Percentiles rank a stretch among this genome's conserved stretches.
Conservation (phyloP, 2,888 invertebrate genomes). For the Agrypnus murinus region DNA sequence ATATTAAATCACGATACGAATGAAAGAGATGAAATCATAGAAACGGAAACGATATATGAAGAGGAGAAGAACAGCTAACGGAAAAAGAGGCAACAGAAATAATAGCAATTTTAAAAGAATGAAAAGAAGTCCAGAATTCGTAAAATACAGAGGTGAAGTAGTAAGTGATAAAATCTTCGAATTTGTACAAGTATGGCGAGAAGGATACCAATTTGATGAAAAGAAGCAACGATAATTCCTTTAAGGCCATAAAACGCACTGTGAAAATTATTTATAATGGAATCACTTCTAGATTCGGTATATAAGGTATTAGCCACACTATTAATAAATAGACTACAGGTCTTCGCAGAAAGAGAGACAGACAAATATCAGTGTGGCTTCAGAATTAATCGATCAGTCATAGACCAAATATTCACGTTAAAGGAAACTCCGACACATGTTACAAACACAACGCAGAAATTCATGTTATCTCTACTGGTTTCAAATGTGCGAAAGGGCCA, state of each 20-base stretch:
- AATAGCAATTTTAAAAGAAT: not conserved
- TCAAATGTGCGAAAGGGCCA: not conserved
- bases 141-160: constrained; percentile 3
- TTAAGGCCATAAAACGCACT: not conserved
- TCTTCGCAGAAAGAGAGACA: constrained; percentile 4
- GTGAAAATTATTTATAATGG: too few relatives aligned
- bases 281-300: too few relatives aligned
- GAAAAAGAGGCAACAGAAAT: constrained; percentile 3
- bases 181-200: constrained; percentile 6
- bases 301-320: not conserved
- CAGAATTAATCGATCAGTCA: not conserved
- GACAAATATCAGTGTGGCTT: not conserved
- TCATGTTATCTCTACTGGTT: constrained; percentile 5
- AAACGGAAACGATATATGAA: constrained; percentile 11
- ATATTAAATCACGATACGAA: constrained; percentile 7
- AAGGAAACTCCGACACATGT: constrained; percentile 3
- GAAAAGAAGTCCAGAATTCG: not conserved
- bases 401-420: constrained; percentile 3
- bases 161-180: not conserved
- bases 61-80: not conserved
- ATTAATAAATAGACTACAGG: not conserved
- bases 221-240: not conserved
- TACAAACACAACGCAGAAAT: constrained; percentile 13
- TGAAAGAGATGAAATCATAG: not conserved
- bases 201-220: not conserved